Conservation (phyloP, 2,113 vertebrate species). For the Sinosuthora webbiana region DNA sequence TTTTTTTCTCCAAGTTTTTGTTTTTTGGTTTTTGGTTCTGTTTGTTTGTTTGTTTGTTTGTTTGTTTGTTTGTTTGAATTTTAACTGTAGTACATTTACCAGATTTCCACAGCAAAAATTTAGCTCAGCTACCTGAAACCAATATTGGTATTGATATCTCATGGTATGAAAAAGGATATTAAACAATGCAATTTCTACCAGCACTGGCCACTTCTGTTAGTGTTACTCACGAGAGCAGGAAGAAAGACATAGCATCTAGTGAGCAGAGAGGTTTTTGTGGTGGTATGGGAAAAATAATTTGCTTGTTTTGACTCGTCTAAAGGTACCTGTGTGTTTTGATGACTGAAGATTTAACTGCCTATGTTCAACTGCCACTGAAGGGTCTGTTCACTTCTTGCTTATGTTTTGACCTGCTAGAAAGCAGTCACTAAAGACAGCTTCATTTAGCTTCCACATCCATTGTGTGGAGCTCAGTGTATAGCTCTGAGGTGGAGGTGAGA, state of each 20-base stretch:
- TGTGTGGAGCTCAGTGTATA: background rate
- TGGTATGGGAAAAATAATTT: background rate
- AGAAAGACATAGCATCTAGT: background rate
- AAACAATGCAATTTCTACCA: background rate
- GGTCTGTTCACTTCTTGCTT: background rate
- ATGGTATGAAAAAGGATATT: background rate
- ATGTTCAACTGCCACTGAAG: background rate
- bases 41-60: too few relatives aligned
- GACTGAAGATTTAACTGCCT: background rate
- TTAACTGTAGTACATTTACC: background rate
- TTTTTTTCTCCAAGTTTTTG: background rate
- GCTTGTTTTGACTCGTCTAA: background rate
- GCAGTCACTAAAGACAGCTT: background rate
- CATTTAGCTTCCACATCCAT: background rate
- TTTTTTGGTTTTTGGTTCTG: too few relatives aligned
- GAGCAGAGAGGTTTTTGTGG: background rate
- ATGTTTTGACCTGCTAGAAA: background rate
- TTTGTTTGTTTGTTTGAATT: background rate
- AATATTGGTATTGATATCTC: background rate
- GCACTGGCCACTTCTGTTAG: background rate
- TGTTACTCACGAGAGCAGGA: background rate
- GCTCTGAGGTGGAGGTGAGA: background rate
- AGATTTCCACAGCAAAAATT: background rate
- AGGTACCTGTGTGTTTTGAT: background rate
- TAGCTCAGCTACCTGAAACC: background rate